Percentiles rank a stretch among this genome's conserved stretches.
Conservation (phyloP, 30 jellyfish, hydroid and myxozoan species). For the Sanderia malayensis region DNA sequence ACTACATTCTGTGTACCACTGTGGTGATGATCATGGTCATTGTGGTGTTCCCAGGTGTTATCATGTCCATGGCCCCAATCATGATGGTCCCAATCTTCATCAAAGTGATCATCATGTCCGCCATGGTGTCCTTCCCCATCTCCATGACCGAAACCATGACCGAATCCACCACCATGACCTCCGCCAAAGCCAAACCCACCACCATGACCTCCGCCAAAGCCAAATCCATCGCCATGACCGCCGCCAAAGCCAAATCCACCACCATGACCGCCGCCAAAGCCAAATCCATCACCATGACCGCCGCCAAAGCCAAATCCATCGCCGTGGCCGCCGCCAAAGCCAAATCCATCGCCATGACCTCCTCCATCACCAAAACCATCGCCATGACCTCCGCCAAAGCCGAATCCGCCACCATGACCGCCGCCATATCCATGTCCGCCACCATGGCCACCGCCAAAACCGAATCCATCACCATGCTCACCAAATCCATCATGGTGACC, state of each 20-base stretch:
- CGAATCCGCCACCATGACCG: slow-evolving; percentile 50
- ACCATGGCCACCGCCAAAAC: slow-evolving; percentile 50
- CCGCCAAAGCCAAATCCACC: slow-evolving; percentile 21
- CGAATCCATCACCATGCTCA: slow-evolving; percentile 50
- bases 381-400: slow-evolving; percentile 50
- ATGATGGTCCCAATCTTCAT: too few species aligned
- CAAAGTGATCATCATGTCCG: slow-evolving; percentile 64
- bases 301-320: slow-evolving; percentile 36
- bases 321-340: slow-evolving; percentile 58
- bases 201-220: slow-evolving; percentile 48
- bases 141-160: slow-evolving; percentile 68
- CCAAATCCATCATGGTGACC: slow-evolving; percentile 39
- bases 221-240: slow-evolving; percentile 39
- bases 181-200: slow-evolving; percentile 10
- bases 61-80: too few species aligned
- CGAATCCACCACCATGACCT: slow-evolving; percentile 41
- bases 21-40: too few species aligned
- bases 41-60: too few species aligned
- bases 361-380: slow-evolving; percentile 51
- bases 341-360: slow-evolving; percentile 34
- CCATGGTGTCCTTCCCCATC: slow-evolving; percentile 74
- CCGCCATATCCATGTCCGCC: slow-evolving; percentile 64
- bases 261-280: slow-evolving; percentile 46
- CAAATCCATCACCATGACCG: slow-evolving; percentile 44
- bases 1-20: slow-evolving; percentile 87